Percentiles rank a stretch among this genome's conserved stretches.
Conservation (phyloP, 2,113 vertebrate species). For the Eolophus roseicapilla region DNA sequence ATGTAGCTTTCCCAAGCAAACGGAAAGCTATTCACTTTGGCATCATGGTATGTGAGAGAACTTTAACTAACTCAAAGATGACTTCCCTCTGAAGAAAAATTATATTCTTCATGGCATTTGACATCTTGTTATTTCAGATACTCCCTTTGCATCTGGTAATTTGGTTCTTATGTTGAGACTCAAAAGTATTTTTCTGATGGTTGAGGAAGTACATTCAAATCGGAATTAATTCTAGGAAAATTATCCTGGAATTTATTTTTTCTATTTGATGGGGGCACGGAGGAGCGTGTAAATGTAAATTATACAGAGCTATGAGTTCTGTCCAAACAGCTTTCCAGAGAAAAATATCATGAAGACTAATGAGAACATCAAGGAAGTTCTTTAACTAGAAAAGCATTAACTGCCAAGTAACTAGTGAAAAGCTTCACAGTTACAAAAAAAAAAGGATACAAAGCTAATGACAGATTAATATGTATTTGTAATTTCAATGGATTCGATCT, state of each 20-base stretch:
- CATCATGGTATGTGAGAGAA: background rate
- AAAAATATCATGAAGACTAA: background rate
- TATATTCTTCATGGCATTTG: background rate
- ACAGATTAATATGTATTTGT: slow-evolving; percentile 3
- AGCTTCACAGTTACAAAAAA: background rate
- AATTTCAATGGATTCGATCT: background rate
- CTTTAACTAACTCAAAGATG: background rate
- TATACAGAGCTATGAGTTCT: background rate
- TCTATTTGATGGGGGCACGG: background rate
- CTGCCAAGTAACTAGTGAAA: background rate
- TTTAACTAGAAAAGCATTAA: background rate
- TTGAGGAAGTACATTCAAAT: background rate
- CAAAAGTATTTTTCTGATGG: background rate
- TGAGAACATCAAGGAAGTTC: background rate
- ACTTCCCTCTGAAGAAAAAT: background rate
- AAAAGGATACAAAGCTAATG: background rate
- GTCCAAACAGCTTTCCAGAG: background rate
- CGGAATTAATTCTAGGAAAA: background rate
- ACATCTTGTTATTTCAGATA: background rate
- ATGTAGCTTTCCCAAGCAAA: background rate
- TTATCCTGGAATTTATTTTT: background rate
- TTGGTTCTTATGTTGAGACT: background rate
- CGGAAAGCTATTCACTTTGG: background rate
- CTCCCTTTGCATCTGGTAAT: background rate
- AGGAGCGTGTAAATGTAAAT: background rate